Conservation (phyloP, 2,888 invertebrate species). For the Catocala sponsa region DNA sequence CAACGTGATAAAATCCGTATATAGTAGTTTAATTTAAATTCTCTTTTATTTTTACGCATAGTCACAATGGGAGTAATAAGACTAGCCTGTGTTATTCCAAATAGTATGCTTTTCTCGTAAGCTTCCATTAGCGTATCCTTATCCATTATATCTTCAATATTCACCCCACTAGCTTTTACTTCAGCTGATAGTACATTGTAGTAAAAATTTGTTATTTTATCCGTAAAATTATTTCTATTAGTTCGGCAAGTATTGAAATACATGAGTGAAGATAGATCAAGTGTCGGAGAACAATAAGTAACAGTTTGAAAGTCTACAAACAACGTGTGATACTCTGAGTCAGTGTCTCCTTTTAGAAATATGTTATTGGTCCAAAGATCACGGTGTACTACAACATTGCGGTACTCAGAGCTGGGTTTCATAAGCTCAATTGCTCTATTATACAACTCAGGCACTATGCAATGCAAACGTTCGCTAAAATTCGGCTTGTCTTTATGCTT, state of each 20-base stretch:
- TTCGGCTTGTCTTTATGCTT: conserved; percentile 61
- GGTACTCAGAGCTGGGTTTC: conserved; percentile 74
- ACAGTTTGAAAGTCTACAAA: conserved; percentile 91
- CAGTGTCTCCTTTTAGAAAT: conserved; percentile 75
- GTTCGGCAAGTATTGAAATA: conserved; percentile 84
- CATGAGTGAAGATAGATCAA: conserved; percentile 88
- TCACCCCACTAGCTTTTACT: conserved; percentile 66
- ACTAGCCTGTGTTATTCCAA: conserved; percentile 75
- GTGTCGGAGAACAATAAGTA: conserved; percentile 90
- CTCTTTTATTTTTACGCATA: conserved; percentile 62
- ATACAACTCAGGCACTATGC: conserved; percentile 61
- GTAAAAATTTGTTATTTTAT: conserved; percentile 85
- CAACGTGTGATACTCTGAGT: conserved; percentile 77
- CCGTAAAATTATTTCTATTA: conserved; percentile 77
- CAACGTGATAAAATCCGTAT: too few species aligned
- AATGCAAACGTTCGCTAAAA: conserved; percentile 58
- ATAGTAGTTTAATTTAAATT: too few species aligned
- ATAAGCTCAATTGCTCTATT: conserved; percentile 64
- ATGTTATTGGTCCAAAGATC: conserved; percentile 90
- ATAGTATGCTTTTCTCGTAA: conserved; percentile 69
- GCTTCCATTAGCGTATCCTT: conserved; percentile 56
- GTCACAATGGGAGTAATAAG: conserved; percentile 70
- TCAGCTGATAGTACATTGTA: conserved; percentile 79
- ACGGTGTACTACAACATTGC: conserved; percentile 87
- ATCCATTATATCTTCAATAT: conserved; percentile 58